Evolutionary conservation across 2,888 invertebrate genomes (phyloP).

Genomic region (Tenthredo amoena): DNA sequence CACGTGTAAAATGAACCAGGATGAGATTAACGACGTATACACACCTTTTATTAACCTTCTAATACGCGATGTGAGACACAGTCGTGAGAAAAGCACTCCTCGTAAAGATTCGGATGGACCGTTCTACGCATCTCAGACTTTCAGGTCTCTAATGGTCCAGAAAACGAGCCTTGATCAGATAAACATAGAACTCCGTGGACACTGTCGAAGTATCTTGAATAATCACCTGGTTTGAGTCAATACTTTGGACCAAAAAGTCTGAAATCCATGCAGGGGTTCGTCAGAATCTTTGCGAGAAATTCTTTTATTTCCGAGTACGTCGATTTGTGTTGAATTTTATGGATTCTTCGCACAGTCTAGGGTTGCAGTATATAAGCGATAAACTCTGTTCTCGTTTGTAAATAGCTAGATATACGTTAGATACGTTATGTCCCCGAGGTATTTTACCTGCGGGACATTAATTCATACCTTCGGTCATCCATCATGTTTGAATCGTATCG

Average conservation of each 20-base stretch:
- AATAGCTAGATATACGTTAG: neutral
- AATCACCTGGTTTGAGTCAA: neutral
- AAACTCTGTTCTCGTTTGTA: neutral
- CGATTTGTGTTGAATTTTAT: neutral
- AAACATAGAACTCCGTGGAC: neutral
- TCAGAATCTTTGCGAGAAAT: no score
- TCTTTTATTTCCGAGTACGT: no score
- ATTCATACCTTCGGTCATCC: constrained; percentile 15
- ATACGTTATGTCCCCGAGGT: neutral
- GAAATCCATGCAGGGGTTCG: neutral
- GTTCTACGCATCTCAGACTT: neutral
- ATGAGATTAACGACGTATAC: neutral
- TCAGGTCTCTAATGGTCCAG: no score
- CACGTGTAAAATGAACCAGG: neutral
- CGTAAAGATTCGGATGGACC: neutral
- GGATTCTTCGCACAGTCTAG: neutral
- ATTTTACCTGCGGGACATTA: neutral
- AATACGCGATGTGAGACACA: neutral
- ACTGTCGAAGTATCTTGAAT: no score
- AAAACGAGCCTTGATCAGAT: neutral
- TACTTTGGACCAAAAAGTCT: neutral
- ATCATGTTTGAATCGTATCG: constrained; percentile 25
- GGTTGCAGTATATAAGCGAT: neutral
- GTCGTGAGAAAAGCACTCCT: neutral
- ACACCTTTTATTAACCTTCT: neutral